Percentiles rank a stretch among this genome's conserved stretches.
Conservation (phyloP, 2,797 vertebrate genomes). For the Eidolon dupreanum region DNA sequence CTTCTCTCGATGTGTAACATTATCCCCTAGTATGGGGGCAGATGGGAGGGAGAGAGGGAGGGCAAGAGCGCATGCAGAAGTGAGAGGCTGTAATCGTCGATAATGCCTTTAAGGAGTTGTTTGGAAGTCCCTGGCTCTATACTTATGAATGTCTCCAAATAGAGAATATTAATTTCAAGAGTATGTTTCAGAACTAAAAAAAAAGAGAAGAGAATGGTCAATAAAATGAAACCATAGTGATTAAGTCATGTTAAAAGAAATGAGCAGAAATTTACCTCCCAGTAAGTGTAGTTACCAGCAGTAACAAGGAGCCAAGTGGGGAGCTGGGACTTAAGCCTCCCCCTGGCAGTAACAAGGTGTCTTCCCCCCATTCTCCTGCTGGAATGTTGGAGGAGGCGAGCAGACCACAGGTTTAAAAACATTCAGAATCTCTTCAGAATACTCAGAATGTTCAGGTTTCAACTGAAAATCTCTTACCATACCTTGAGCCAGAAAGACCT, state of each 20-base stretch:
- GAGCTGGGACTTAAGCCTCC: background rate
- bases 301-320: background rate
- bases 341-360: background rate
- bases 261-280: background rate
- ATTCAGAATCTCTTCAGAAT: background rate
- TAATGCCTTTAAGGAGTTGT: background rate
- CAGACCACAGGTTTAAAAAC: background rate
- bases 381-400: background rate
- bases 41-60: rapidly evolving
- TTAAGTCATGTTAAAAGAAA: background rate
- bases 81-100: rapidly evolving
- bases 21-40: background rate
- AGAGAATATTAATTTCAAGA: background rate
- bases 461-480: background rate
- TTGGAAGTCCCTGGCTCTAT: background rate
- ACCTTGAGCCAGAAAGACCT: background rate
- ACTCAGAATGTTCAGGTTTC: background rate
- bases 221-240: background rate
- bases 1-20: background rate
- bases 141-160: background rate
- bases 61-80: no score
- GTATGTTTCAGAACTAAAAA: background rate
- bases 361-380: background rate
- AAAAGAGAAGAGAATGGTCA: background rate
- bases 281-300: background rate